Evolutionary conservation across 2,888 invertebrate genomes (phyloP), one percentile per base, ranked within the genome.

Genomic region (Chrysolina oricalcia): DNA sequence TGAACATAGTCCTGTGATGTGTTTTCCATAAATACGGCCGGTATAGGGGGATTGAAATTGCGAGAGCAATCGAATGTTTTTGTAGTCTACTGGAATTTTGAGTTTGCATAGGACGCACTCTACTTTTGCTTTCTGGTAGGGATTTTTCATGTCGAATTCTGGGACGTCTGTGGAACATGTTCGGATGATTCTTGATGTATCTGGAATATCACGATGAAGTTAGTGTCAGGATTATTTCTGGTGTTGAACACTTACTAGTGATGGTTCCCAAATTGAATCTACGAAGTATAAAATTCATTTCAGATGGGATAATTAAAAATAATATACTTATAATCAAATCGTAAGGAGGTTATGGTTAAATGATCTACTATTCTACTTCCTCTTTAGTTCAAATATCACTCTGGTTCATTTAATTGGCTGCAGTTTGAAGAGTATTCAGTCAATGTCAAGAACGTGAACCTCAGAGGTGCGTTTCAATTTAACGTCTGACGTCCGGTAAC

Each of bases 41-140:
- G 99, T 98, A 86, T 95, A 97, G 0, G 97, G 94, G 43, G 98
- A 99, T 85, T 98, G 95, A 88, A 99, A 99, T 87, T 99, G 98
- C 0, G 97, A 97, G 6, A 99, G 89, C 4, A 99, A 89, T 82
- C 96, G 93, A 0, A 94, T 93, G 89, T 99, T 99, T 89, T 98
- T 98, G 86, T 96, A 98, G 87, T 97, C 92, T 0, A 97, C 94
- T 0, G 91, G 91, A n/a, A 98, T 93, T 43, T 94, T 92, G 76
- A 94, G 87, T 88, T 94, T 93, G 87, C 98, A 98, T 11, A 98
- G 89, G 81, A 98, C 92, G 86, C 98, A 98, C 79, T 91, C 88
- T 23, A 89, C 90, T 75, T 90, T 92, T 77, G 95, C 94, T 84
- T 93, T 94, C 85, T 93, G 91, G 85, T 92, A 98, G 0, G 98